phyloP scores from a whole-genome alignment of 2,888 invertebrate genomes.

The Proisotoma minuta region DNA sequence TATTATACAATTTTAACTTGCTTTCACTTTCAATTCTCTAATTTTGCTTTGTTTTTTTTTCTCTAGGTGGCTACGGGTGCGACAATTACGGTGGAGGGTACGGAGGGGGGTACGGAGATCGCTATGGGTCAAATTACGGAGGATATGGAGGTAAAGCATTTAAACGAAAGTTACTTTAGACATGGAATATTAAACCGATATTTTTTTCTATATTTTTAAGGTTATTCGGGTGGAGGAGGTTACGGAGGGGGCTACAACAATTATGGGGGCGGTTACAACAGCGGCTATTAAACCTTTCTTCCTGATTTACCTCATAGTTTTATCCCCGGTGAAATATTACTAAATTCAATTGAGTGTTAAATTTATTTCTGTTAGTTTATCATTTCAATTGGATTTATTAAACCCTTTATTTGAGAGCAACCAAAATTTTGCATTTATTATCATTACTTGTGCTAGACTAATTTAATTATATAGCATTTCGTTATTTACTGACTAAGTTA shows the following conservation, averaged over 20 bases:
- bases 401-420: slow-evolving; percentile 1
- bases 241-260: slow-evolving; percentile 5
- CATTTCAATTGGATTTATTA: not conserved
- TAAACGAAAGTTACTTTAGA: too few species aligned
- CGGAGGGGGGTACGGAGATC: slow-evolving; percentile 5
- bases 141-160: too few species aligned
- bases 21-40: not conserved
- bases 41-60: too few species aligned
- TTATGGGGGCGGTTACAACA: slow-evolving; percentile 11
- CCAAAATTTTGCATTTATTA: not conserved
- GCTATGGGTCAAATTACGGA: too few species aligned
- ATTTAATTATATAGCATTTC: too few species aligned
- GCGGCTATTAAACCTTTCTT: slow-evolving; percentile 3
- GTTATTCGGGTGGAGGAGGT: not conserved
- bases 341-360: not conserved
- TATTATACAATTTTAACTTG: not conserved
- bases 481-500: too few species aligned
- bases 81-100: slow-evolving; percentile 12
- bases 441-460: too few species aligned
- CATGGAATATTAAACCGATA: too few species aligned
- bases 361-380: not conserved
- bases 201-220: too few species aligned
- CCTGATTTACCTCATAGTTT: not conserved
- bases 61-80: not conserved
- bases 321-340: not conserved